Conservation (phyloP, 2,797 vertebrate species). For the Catostomus latipinnis region DNA sequence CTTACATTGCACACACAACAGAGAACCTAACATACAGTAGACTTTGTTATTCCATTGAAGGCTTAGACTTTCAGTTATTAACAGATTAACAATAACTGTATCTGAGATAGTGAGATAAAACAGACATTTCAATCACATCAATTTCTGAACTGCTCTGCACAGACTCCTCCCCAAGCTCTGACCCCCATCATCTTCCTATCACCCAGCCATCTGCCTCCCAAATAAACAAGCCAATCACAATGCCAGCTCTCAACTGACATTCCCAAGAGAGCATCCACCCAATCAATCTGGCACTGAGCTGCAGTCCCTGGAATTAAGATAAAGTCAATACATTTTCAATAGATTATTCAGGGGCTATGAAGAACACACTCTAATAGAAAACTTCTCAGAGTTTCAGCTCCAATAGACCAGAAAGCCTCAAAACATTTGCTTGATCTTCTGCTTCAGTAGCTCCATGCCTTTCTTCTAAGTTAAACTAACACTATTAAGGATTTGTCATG, state of each 20-base stretch:
- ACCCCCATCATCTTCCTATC: neutral
- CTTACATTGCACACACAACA: neutral
- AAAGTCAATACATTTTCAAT: slow-evolving; percentile 45
- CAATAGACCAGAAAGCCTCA: neutral
- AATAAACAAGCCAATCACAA: neutral
- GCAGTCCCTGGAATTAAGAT: slow-evolving; percentile 18
- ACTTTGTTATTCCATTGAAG: neutral
- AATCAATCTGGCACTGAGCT: slow-evolving; percentile 46
- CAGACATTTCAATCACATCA: neutral
- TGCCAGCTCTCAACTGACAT: neutral
- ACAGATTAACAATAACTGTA: neutral
- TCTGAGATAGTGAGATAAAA: neutral
- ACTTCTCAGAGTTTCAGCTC: neutral
- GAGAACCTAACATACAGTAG: neutral
- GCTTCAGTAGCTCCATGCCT: neutral
- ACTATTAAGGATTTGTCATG: neutral
- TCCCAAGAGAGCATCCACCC: slow-evolving; percentile 19
- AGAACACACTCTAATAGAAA: neutral
- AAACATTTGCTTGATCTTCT: neutral
- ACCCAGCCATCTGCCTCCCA: slow-evolving; percentile 2
- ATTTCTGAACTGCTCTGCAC: too few species aligned
- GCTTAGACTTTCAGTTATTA: neutral
- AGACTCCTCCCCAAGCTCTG: neutral
- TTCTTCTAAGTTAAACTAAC: neutral
- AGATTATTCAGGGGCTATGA: neutral